Evolutionary conservation across 2,888 invertebrate genomes (phyloP).

Genomic region (Dolomedes plantarius): DNA sequence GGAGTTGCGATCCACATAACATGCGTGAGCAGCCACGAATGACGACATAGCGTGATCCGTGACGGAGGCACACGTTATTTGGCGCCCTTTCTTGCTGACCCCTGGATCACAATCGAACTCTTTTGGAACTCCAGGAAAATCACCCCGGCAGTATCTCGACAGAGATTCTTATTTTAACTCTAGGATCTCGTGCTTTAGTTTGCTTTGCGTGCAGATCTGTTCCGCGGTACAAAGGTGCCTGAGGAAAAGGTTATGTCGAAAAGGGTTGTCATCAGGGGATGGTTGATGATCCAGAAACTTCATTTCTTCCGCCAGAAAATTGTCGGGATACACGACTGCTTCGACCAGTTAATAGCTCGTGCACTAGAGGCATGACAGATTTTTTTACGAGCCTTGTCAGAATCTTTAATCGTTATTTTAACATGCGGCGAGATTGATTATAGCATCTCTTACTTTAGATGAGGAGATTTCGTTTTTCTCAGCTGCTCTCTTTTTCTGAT

Average conservation of each 20-base stretch:
- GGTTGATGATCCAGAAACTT: neutral
- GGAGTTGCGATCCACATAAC: constrained; percentile 41
- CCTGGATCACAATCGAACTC: constrained; percentile 29
- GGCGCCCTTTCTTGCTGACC: constrained; percentile 35
- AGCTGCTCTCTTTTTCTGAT: too few species aligned
- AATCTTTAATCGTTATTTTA: too few species aligned
- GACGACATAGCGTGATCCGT: constrained; percentile 65
- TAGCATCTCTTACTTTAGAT: too few species aligned
- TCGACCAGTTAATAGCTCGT: too few species aligned
- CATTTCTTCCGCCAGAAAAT: neutral
- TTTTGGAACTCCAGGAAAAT: constrained; percentile 25
- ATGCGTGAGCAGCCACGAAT: constrained; percentile 62
- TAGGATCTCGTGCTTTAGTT: neutral
- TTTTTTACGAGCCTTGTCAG: too few species aligned
- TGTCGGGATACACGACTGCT: too few species aligned
- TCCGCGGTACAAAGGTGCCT: constrained; percentile 2
- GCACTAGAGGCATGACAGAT: too few species aligned
- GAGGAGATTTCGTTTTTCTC: too few species aligned
- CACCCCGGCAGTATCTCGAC: neutral
- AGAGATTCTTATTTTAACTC: neutral
- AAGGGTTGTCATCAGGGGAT: constrained; percentile 5
- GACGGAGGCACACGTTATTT: constrained; percentile 62
- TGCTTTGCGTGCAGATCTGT: neutral
- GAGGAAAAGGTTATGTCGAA: constrained; percentile 12
- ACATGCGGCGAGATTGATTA: too few species aligned